Base-by-base conservation (phyloP, 2,797 vertebrate genomes). In the Gymnoscopelus braueri region DNA sequence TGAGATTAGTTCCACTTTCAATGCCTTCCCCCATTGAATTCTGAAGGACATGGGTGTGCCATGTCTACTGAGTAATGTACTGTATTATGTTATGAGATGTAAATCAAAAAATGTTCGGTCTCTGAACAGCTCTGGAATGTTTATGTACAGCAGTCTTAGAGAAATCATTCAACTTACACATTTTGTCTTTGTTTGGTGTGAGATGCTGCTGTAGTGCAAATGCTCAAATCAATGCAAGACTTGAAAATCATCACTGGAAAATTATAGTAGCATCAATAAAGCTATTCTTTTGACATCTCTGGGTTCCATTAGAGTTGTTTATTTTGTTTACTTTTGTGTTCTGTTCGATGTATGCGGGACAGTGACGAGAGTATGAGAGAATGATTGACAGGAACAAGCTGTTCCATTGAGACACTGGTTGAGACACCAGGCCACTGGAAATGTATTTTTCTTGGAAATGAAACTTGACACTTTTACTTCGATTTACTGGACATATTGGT, bases 61-160 rank as follows among this genome's bases (percentile, higher is more conserved):
- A 61, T 80, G 78, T 79, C 48, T 47, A n/a, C 47, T 65, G 81
- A 65, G 65, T 90, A 85, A 5, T 82, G 82, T 72, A 63, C 6
- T 39, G 35, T 39, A 39, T 7, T 78, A 87, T 77, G 65, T 66
- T 74, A 69, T 71, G 24, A 56, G 14, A n/a, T 87, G 79, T 84
- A 87, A 86, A 87, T 90, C 78, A 77, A 85, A 60, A 87, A 78
- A 72, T 52, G 13, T 19, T 19, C 19, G 1, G 19, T 19, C 19
- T 19, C 19, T 19, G 19, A 19, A 19, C 19, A 19, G 1, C 65
- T 12, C 82, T 75, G 61, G 68, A 67, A 78, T 67, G 13, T 76
- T 66, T 48, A 44, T 44, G 39, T 78, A 67, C 70, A 81, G 15
- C 59, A 57, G 10, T 58, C 65, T 52, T 62, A 58, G 19, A 76